phyloP scores from a whole-genome alignment of 2,888 invertebrate species.

The Dexiosoma caninum region DNA sequence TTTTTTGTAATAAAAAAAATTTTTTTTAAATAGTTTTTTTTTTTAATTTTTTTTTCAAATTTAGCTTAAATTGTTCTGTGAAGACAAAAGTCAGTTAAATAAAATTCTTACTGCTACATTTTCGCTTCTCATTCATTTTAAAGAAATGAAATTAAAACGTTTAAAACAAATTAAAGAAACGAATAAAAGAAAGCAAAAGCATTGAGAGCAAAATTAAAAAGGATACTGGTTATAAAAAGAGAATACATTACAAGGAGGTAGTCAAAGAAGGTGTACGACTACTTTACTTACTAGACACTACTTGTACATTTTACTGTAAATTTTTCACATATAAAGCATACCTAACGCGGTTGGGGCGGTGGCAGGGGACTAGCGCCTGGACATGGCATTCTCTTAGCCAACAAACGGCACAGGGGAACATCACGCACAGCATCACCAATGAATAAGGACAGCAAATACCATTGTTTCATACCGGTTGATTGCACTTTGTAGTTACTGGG shows the following conservation, averaged over 20 bases:
- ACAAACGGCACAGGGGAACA: slow-evolving; percentile 87
- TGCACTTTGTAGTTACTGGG: slow-evolving; percentile 88
- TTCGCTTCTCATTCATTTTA: slow-evolving; percentile 4
- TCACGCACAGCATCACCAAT: slow-evolving; percentile 91
- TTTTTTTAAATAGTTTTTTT: no score
- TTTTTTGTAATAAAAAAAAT: no score
- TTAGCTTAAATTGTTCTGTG: no score
- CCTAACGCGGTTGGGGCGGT: slow-evolving; percentile 73
- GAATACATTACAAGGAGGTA: slow-evolving; percentile 57
- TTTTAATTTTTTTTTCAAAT: no score
- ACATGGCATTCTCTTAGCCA: slow-evolving; percentile 85
- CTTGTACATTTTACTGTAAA: slow-evolving; percentile 10
- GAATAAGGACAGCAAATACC: slow-evolving; percentile 90
- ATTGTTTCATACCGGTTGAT: slow-evolving; percentile 86
- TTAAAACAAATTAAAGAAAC: slow-evolving; percentile 31
- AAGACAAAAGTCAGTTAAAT: no score
- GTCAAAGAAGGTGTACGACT: slow-evolving; percentile 40
- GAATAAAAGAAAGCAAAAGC: slow-evolving; percentile 24
- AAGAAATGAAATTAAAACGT: slow-evolving; percentile 25
- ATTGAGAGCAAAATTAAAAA: slow-evolving; percentile 49
- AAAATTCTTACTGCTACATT: slow-evolving; percentile 13
- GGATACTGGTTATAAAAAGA: slow-evolving; percentile 6
- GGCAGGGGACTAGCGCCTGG: slow-evolving; percentile 75
- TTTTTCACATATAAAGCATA: slow-evolving; percentile 3
- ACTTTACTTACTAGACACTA: slow-evolving; percentile 31